Percentiles rank a stretch among this genome's conserved stretches.
These are phyloP conservation scores for Fukomys damarensis DNA, from an alignment of 2,113 vertebrate species.

Conservation along the genomic window DNA sequence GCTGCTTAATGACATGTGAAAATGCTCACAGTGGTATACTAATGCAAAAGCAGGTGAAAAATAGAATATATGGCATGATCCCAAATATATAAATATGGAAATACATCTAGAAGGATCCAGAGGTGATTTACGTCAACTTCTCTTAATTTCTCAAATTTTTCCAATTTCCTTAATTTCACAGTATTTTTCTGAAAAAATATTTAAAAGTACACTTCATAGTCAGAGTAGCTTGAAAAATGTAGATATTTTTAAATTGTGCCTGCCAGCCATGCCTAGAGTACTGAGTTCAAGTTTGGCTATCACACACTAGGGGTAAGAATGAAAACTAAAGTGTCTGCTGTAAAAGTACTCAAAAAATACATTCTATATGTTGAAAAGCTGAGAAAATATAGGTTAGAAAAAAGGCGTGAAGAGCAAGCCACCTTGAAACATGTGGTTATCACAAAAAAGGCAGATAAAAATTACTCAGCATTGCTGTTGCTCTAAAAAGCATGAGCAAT, in stretches of 20 bases:
- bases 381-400: neutral
- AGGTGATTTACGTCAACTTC: neutral
- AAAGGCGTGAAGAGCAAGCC: neutral
- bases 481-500: neutral
- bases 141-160: constrained; percentile 31
- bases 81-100: neutral
- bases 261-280: neutral
- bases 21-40: neutral
- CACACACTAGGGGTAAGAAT: neutral
- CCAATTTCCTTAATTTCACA: too few species aligned
- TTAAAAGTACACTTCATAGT: neutral
- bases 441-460: neutral
- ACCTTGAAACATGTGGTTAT: neutral
- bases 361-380: neutral
- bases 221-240: neutral
- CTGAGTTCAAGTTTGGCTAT: neutral
- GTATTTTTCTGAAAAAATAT: neutral
- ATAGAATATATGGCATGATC: neutral
- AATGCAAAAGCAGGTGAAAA: constrained; percentile 14
- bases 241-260: neutral
- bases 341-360: neutral
- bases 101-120: neutral
- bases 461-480: neutral
- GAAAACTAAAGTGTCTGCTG: constrained; percentile 19
- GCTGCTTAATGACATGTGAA: neutral